Base-by-base conservation (phyloP, 53 echinoderm and acorn worm genomes). In the Echinarachnius parma region DNA sequence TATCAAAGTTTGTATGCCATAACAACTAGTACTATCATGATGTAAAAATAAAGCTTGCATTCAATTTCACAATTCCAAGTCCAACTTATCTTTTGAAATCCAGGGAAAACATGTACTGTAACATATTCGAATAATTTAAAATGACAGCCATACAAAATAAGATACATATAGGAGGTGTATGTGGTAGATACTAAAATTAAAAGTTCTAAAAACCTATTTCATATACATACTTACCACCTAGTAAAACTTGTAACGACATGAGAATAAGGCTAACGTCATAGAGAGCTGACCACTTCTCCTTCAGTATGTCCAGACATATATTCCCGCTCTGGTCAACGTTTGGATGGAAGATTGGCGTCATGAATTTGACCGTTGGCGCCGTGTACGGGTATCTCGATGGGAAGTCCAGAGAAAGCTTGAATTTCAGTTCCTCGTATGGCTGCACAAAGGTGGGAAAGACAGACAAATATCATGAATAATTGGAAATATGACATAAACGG, bases 231-330 rank as follows among this genome's bases (percentile, higher is more conserved):
- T 78, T 60, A 98, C 98, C 98, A 86, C 77, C 98, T 46, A 98
- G 66, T 60, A 98, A 76, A 44, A 91, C 86, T 56, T 98, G 98
- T 33, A 98, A 44, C 77, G 98, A 98, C 20, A 98, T 54, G 4
- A 98, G 82, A 16, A 98, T 72, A 0, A 77, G 59, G 15, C 59
- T 37, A 45, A 98, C 98, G 26, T 76, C 82, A 15, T 92, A 88
- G 8, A 86, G 28, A 0, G 98, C 86, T 64, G 88, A 82, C 98
- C 98, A 98, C 55, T 91, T 66, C 66, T 98, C 98, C 61, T 98
- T 98, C 48, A 98, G 68, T 20, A 98, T 98, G 52, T 98, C 98
- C 31, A 98, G 64, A 53, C 98, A 98, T 77, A 98, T 91, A 65
- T 98, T 98, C 31, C 98, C 98, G 4, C 83, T 49, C 31, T 80